phyloP scores from a whole-genome alignment of 2,797 vertebrate genomes.

The Gastrophryne carolinensis region DNA sequence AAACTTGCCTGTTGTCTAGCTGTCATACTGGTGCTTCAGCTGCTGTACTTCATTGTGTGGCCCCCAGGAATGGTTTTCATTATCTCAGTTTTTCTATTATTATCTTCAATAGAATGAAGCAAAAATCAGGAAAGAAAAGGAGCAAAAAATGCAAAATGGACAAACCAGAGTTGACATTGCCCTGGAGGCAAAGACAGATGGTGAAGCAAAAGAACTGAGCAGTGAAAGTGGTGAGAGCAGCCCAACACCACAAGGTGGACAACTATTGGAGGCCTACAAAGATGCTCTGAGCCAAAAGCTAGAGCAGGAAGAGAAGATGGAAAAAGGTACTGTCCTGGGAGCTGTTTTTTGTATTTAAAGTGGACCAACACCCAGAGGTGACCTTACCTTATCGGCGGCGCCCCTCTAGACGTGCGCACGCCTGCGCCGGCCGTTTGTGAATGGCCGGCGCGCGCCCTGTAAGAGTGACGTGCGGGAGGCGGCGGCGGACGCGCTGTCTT shows the following conservation, averaged over 20 bases:
- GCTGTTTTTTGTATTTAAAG: neutral
- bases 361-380: no score
- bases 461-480: no score
- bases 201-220: slow-evolving; percentile 57
- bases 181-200: slow-evolving; percentile 51
- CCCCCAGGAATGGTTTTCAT: no score
- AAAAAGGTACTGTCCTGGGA: slow-evolving; percentile 65
- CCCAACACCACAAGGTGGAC: slow-evolving; percentile 54
- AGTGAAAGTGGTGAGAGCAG: slow-evolving; percentile 54
- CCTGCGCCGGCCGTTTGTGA: no score
- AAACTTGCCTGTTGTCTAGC: no score
- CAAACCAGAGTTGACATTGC: slow-evolving; percentile 36
- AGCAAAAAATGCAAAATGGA: slow-evolving; percentile 60
- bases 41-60: no score
- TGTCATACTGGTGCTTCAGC: no score
- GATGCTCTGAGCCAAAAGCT: slow-evolving; percentile 62
- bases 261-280: slow-evolving; percentile 55
- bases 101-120: slow-evolving; percentile 75
- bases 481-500: no score
- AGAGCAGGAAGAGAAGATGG: slow-evolving; percentile 67
- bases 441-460: no score
- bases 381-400: no score
- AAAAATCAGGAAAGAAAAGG: slow-evolving; percentile 70
- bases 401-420: no score
- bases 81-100: neutral